Percentiles rank a stretch among this genome's conserved stretches.
Evolutionary conservation across 2,113 vertebrate genomes (phyloP).

Genomic region (Amphilophus citrinellus): DNA sequence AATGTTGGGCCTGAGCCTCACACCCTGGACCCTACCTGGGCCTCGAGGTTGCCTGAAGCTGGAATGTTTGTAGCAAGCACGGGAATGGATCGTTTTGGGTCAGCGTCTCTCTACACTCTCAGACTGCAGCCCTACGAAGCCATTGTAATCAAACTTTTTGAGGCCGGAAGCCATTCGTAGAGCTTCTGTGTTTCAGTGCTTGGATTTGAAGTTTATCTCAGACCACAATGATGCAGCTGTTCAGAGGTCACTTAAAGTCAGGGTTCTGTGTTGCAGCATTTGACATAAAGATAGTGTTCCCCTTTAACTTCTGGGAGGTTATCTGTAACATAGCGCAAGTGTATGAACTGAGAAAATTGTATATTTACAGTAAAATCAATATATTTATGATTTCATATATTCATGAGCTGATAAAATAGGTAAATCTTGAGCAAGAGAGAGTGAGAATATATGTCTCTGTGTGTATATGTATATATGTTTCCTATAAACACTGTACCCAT

Average conservation of each 20-base stretch:
- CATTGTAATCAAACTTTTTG: slow-evolving; percentile 79
- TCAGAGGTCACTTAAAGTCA: slow-evolving; percentile 8
- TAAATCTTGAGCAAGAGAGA: not conserved
- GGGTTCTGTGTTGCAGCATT: not conserved
- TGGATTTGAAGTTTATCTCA: not conserved
- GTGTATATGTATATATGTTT: too few species aligned
- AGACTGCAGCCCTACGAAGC: slow-evolving; percentile 75
- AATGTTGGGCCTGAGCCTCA: slow-evolving; percentile 68
- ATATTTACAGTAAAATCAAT: too few species aligned
- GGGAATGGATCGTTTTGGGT: slow-evolving; percentile 67
- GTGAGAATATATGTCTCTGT: too few species aligned
- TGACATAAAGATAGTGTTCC: not conserved
- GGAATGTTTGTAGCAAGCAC: slow-evolving; percentile 79
- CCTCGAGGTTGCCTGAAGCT: slow-evolving; percentile 53
- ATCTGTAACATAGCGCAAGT: not conserved
- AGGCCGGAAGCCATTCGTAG: slow-evolving; percentile 63
- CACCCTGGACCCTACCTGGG: slow-evolving; percentile 64
- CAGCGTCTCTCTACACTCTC: slow-evolving; percentile 61
- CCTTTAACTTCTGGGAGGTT: not conserved
- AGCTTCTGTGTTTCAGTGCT: not conserved
- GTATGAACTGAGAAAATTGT: not conserved
- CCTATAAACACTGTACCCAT: too few species aligned
- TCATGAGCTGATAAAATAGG: not conserved
- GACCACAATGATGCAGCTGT: not conserved
- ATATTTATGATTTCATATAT: too few species aligned